A percentile compares a stretch with the other conserved stretches of the same genome.
Evolutionary conservation across 2,113 vertebrate species (phyloP).

Genomic region (Copsychus sechellarum): DNA sequence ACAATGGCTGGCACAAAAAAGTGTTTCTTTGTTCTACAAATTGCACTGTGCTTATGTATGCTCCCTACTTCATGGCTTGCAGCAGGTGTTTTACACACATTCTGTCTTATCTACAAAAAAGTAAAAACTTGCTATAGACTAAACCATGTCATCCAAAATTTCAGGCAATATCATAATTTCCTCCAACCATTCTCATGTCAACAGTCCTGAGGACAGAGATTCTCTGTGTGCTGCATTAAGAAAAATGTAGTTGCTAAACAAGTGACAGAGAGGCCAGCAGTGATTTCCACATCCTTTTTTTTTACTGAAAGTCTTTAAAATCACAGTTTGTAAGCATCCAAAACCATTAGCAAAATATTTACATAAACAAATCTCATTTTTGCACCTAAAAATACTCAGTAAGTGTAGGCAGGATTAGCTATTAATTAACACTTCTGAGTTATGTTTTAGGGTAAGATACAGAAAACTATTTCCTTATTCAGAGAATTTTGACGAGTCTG

Average conservation of each 20-base stretch:
- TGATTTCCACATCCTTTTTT: not conserved
- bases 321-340: not conserved
- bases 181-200: not conserved
- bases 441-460: not conserved
- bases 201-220: not conserved
- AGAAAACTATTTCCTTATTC: not conserved
- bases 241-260: not conserved
- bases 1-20: not conserved
- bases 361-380: not conserved
- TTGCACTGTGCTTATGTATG: not conserved
- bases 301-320: not conserved
- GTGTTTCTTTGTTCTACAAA: not conserved
- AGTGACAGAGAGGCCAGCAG: not conserved
- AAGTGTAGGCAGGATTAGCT: not conserved
- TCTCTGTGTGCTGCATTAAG: not conserved
- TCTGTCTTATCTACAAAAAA: not conserved
- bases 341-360: not conserved
- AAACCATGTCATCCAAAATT: not conserved
- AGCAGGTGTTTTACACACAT: not conserved
- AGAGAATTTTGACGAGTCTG: not conserved
- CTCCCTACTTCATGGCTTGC: not conserved
- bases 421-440: not conserved
- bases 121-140: not conserved
- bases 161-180: not conserved
- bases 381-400: not conserved